Percentiles rank a stretch among this genome's conserved stretches.
Conservation (phyloP, 2,113 vertebrate genomes). For the Gymnocephalus cernua region DNA sequence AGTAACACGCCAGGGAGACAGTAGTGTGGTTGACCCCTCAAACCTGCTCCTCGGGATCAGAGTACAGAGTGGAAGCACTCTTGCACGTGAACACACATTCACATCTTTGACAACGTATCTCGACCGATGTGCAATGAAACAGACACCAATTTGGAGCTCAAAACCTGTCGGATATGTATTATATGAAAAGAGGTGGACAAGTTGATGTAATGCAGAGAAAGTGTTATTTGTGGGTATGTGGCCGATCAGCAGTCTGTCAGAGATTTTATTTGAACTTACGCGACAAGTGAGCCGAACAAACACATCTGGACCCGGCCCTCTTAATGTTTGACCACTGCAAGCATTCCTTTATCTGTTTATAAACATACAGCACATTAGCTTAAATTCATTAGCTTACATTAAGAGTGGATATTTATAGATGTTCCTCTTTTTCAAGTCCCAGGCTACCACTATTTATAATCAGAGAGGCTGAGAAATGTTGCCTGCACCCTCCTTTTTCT, state of each 20-base stretch:
- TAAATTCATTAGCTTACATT: neutral
- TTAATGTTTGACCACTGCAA: neutral
- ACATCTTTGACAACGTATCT: neutral
- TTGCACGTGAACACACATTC: neutral
- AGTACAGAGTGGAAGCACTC: constrained; percentile 6
- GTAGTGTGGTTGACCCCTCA: constrained; percentile 36
- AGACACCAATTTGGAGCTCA: neutral
- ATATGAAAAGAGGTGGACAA: neutral
- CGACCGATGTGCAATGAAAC: neutral
- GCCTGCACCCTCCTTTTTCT: no score
- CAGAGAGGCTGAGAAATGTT: neutral
- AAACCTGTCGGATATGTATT: neutral
- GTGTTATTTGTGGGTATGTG: neutral
- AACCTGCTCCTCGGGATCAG: constrained; percentile 24
- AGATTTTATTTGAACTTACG: constrained; percentile 1
- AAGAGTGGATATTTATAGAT: neutral
- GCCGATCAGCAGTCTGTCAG: constrained; percentile 5
- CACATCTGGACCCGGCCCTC: neutral
- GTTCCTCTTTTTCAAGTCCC: neutral
- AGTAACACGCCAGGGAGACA: constrained; percentile 19
- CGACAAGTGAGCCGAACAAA: neutral
- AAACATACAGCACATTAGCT: constrained; percentile 17
- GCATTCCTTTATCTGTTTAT: constrained; percentile 21
- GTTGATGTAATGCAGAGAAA: neutral
- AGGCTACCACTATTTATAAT: neutral